These are phyloP conservation scores for Oikopleura vanhoeffeni DNA, from an alignment of 23 tunicate genomes.

Conservation along the genomic window DNA sequence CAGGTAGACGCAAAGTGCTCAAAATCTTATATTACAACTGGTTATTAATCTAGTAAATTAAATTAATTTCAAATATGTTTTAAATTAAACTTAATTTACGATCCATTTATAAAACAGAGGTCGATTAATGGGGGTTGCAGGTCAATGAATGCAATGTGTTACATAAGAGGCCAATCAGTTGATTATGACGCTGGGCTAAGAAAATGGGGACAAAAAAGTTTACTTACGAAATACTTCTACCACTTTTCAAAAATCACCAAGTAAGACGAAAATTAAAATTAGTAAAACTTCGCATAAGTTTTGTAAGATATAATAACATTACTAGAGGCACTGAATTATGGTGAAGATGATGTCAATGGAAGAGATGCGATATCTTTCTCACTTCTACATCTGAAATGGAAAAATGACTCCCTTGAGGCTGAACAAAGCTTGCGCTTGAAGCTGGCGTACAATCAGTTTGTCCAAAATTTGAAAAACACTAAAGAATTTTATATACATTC, in stretches of 20 bases:
- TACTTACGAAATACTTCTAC: not conserved
- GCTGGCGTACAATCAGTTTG: not conserved
- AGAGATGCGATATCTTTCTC: not conserved
- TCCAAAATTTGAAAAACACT: too few species aligned
- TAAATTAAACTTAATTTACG: too few species aligned
- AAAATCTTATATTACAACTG: too few species aligned
- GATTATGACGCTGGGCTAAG: not conserved
- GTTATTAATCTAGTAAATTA: too few species aligned
- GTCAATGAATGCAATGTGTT: not conserved
- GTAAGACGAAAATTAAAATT: too few species aligned
- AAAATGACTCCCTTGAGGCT: not conserved
- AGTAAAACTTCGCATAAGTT: too few species aligned
- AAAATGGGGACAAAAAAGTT: not conserved
- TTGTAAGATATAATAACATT: too few species aligned
- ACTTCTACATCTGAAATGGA: not conserved
- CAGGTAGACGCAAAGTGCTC: too few species aligned
- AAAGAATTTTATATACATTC: too few species aligned
- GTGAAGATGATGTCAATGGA: not conserved
- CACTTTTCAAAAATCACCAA: not conserved
- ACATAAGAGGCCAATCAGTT: not conserved
- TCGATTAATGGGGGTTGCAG: not conserved
- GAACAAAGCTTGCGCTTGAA: not conserved
- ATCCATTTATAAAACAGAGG: too few species aligned
- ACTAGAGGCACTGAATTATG: not conserved
- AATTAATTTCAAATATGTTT: too few species aligned